Conservation (phyloP, 2,797 vertebrate genomes). For the Spinus pinus region DNA sequence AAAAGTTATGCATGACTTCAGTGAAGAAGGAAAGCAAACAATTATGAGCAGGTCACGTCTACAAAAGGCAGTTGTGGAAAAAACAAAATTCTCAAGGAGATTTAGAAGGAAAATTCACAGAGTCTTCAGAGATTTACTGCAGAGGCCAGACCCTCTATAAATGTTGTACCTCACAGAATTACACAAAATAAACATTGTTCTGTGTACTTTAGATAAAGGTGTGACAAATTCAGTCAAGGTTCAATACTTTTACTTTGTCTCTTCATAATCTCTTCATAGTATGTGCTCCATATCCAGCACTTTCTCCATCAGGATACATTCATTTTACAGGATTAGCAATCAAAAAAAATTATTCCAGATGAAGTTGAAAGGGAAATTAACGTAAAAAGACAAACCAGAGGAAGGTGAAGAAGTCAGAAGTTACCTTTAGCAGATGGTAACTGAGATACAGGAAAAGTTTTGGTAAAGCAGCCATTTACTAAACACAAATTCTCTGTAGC, state of each 20-base stretch:
- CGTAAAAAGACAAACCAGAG: background rate
- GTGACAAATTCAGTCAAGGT: background rate
- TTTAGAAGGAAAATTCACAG: background rate
- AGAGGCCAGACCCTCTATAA: background rate
- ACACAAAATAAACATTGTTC: background rate
- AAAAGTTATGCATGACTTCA: background rate
- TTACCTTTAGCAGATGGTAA: background rate
- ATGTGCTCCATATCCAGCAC: background rate
- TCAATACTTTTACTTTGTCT: background rate
- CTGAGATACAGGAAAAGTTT: background rate
- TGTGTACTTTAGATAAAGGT: background rate
- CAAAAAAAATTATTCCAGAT: background rate
- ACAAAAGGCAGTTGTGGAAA: background rate
- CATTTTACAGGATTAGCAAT: background rate
- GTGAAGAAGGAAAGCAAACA: background rate
- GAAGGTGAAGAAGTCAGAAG: background rate
- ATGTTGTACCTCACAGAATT: background rate
- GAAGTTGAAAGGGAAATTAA: background rate
- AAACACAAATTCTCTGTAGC: background rate
- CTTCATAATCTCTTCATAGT: background rate
- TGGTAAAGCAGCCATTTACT: background rate
- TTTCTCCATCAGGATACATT: background rate
- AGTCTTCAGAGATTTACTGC: background rate
- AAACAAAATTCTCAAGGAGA: background rate
- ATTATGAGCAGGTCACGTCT: background rate